Evolutionary conservation across 2,797 vertebrate genomes (phyloP).

Genomic region (Bradypus variegatus): DNA sequence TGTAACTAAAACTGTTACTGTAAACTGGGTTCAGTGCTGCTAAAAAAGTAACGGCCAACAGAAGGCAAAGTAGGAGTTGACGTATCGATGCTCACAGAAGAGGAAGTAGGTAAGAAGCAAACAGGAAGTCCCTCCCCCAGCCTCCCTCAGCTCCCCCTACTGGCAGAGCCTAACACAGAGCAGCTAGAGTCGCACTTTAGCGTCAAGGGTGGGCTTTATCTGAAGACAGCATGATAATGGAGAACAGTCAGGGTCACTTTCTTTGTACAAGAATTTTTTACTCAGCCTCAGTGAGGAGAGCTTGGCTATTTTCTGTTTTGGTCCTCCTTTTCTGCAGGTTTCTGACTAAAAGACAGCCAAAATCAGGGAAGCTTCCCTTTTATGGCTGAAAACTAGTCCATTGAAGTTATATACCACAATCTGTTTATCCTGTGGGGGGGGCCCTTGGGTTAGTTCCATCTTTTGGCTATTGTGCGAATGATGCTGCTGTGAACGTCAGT

Average conservation of each 20-base stretch:
- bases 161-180: neutral
- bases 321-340: neutral
- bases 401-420: too few relatives aligned
- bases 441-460: too few relatives aligned
- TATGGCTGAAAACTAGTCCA: too few relatives aligned
- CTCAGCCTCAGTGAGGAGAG: neutral
- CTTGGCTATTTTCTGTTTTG: neutral
- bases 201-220: neutral
- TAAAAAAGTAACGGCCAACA: neutral
- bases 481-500: too few relatives aligned
- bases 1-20: neutral
- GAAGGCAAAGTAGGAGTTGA: neutral
- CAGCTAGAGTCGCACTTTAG: fast-evolving
- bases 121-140: slow-evolving; percentile 28
- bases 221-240: neutral
- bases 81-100: neutral
- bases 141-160: neutral
- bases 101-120: neutral
- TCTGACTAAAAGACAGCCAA: neutral
- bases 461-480: too few relatives aligned
- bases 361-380: neutral
- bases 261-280: neutral
- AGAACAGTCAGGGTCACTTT: neutral
- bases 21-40: neutral
- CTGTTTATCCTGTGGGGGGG: too few relatives aligned